phyloP scores from a whole-genome alignment of 2,888 invertebrate species.

The Phaonia tiefii region DNA sequence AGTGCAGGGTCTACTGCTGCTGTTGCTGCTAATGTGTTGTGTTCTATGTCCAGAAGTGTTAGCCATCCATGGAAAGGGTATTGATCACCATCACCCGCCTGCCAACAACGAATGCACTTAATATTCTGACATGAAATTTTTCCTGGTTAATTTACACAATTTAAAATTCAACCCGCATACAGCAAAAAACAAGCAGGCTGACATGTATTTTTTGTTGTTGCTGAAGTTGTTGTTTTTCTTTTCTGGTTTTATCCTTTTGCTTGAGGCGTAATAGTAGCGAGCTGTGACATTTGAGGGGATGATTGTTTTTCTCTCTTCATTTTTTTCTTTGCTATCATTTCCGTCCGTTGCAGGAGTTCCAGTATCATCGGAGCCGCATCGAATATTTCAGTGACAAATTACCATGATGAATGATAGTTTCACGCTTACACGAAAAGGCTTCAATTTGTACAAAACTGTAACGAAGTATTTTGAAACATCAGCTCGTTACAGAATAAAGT shows the following conservation, averaged over 20 bases:
- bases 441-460: too few species aligned
- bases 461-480: too few species aligned
- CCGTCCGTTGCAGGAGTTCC: not conserved
- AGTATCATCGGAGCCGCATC: not conserved
- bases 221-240: not conserved
- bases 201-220: too few species aligned
- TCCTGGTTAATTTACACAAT: constrained; percentile 25
- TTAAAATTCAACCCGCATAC: constrained; percentile 22
- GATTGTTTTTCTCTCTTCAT: not conserved
- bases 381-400: constrained; percentile 27
- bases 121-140: constrained; percentile 4
- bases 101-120: too few species aligned
- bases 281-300: not conserved
- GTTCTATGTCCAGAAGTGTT: too few species aligned
- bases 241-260: not conserved
- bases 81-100: too few species aligned
- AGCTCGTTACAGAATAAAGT: too few species aligned
- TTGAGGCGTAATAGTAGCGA: not conserved
- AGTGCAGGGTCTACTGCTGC: too few species aligned
- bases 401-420: constrained; percentile 15
- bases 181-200: not conserved
- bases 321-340: not conserved
- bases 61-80: too few species aligned
- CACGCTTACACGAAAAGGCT: constrained; percentile 1
- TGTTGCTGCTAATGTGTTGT: too few species aligned